Conservation (phyloP, 2,888 invertebrate species). For the Rhamnusium bicolor region DNA sequence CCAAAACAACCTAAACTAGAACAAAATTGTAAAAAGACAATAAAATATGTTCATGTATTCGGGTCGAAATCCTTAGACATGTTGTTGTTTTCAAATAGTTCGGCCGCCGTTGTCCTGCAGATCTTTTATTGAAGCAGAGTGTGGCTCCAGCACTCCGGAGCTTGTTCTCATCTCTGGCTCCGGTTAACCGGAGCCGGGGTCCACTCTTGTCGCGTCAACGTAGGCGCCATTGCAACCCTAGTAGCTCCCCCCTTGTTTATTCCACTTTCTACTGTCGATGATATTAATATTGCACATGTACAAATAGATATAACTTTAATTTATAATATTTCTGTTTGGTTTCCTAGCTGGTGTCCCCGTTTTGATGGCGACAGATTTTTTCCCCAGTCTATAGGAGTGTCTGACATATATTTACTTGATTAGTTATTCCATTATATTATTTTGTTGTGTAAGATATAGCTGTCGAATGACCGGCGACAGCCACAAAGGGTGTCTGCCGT, state of each 20-base stretch:
- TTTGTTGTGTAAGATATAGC: not conserved
- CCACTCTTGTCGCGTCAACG: conserved; percentile 63
- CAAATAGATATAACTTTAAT: conserved; percentile 32
- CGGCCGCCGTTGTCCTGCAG: conserved; percentile 52
- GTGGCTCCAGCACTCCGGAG: conserved; percentile 50
- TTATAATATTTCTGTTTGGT: conserved; percentile 33
- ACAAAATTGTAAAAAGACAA: conserved; percentile 50
- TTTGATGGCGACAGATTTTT: conserved; percentile 19
- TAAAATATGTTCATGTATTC: conserved; percentile 48
- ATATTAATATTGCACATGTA: conserved; percentile 63
- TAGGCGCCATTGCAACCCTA: conserved; percentile 59
- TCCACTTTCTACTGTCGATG: conserved; percentile 60
- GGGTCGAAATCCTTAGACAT: conserved; percentile 40
- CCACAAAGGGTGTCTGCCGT: conserved; percentile 4
- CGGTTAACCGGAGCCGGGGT: conserved; percentile 60
- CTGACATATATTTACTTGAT: conserved; percentile 25
- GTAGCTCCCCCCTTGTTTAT: conserved; percentile 62
- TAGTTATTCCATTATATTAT: conserved; percentile 17
- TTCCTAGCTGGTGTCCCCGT: conserved; percentile 13
- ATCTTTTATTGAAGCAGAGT: conserved; percentile 45
- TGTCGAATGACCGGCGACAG: conserved; percentile 14
- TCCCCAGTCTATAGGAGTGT: conserved; percentile 16
- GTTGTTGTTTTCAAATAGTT: conserved; percentile 61
- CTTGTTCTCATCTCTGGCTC: conserved; percentile 56
- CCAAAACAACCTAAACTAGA: conserved; percentile 24